These are phyloP conservation scores for Takifugu flavidus DNA, from an alignment of 2,113 vertebrate genomes.

Conservation along the genomic window DNA sequence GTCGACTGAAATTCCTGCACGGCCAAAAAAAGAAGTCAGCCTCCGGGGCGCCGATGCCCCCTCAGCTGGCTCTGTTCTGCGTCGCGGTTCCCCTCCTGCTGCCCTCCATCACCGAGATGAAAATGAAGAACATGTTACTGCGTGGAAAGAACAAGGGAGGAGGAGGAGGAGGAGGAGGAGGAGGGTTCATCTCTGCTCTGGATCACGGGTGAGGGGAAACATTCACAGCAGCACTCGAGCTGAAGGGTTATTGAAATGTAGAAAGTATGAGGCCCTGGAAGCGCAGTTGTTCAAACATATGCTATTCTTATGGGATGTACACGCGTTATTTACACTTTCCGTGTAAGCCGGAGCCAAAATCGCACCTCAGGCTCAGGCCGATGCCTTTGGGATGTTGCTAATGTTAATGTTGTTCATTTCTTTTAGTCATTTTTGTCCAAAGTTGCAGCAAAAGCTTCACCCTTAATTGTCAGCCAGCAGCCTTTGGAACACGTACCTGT, in stretches of 20 bases:
- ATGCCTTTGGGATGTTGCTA: too few species aligned
- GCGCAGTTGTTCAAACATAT: neutral
- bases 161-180: constrained; percentile 39
- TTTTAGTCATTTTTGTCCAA: neutral
- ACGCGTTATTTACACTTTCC: too few species aligned
- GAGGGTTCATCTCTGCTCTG: constrained; percentile 48
- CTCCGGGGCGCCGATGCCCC: constrained; percentile 78
- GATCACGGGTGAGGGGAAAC: constrained; percentile 65
- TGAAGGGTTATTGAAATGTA: neutral
- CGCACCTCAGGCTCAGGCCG: too few species aligned
- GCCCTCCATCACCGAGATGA: constrained; percentile 83
- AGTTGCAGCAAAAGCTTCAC: neutral
- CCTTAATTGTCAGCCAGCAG: neutral
- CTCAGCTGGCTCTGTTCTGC: constrained; percentile 90
- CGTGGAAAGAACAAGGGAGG: constrained; percentile 80
- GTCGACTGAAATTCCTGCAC: constrained; percentile 88
- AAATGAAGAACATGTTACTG: constrained; percentile 81
- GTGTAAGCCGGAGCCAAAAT: too few species aligned
- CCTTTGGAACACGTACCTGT: constrained; percentile 20
- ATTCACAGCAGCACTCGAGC: neutral
- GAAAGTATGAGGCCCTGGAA: too few species aligned
- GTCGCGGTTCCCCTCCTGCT: constrained; percentile 86
- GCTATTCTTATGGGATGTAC: neutral
- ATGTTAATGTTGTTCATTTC: neutral
- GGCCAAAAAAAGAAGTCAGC: constrained; percentile 89